Evolutionary conservation across 2,113 vertebrate genomes (phyloP).

Genomic region (Macroglossus sobrinus): DNA sequence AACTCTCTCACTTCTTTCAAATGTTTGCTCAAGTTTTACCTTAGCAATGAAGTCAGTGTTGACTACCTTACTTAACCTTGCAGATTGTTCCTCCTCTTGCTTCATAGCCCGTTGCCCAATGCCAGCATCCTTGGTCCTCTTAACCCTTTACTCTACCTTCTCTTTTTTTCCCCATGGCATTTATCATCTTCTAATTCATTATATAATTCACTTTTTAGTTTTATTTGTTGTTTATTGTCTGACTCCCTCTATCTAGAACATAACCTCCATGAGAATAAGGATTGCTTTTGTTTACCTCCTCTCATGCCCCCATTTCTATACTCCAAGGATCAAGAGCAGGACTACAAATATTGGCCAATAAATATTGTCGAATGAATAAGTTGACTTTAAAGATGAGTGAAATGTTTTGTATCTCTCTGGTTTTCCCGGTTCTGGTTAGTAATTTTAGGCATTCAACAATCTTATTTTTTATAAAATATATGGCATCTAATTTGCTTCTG

Average conservation of each 20-base stretch:
- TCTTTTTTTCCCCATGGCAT: not conserved
- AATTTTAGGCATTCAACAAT: conserved; percentile 17
- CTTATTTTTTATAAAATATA: not conserved
- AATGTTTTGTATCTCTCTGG: not conserved
- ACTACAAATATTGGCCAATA: not conserved
- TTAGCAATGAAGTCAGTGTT: not conserved
- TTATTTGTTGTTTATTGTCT: not conserved
- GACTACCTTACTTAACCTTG: not conserved
- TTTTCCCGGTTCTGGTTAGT: not conserved
- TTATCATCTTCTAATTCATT: not conserved
- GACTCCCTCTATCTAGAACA: not conserved
- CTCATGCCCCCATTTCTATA: not conserved
- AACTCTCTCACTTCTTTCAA: not conserved
- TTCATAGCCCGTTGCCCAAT: not conserved
- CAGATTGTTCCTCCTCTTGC: not conserved
- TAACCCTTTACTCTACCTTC: not conserved
- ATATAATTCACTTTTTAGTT: not conserved
- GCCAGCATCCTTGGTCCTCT: not conserved
- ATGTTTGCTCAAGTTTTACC: not conserved
- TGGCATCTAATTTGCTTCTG: not conserved
- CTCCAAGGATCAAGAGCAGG: not conserved
- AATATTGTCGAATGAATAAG: not conserved
- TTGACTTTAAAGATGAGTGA: not conserved
- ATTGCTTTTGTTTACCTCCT: not conserved
- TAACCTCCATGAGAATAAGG: not conserved